These are phyloP conservation scores for Potamarius usumacintae DNA, from an alignment of 2,113 vertebrate genomes.

Conservation along the genomic window DNA sequence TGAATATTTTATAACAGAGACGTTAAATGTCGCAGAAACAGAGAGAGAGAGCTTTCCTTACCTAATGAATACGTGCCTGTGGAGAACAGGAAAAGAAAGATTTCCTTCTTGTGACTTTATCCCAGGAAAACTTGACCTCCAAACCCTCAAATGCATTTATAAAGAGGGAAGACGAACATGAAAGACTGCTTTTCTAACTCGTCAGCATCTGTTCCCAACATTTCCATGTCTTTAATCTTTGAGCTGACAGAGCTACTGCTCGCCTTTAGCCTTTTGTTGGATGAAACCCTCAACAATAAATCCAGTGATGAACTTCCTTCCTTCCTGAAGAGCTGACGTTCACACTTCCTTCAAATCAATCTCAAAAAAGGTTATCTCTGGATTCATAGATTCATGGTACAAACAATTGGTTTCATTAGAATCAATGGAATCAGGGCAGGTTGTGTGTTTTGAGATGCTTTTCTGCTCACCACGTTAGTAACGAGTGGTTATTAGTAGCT, in stretches of 20 bases:
- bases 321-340: neutral
- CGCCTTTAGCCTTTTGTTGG: neutral
- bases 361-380: neutral
- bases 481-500: neutral
- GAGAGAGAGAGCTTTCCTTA: neutral
- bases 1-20: constrained; percentile 1
- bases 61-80: neutral
- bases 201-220: neutral
- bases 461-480: neutral
- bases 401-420: neutral
- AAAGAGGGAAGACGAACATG: neutral
- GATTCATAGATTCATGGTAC: neutral
- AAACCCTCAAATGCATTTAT: neutral
- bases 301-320: neutral
- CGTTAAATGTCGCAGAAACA: neutral
- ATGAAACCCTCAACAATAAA: neutral
- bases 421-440: neutral
- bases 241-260: neutral
- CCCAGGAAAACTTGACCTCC: neutral
- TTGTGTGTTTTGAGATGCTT: neutral
- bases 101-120: neutral
- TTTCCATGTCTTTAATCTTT: neutral
- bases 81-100: neutral
- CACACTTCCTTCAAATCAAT: neutral
- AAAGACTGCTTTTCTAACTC: neutral